These are phyloP conservation scores for Blastobasis adustella DNA, from an alignment of 2,888 invertebrate species.

Conservation along the genomic window DNA sequence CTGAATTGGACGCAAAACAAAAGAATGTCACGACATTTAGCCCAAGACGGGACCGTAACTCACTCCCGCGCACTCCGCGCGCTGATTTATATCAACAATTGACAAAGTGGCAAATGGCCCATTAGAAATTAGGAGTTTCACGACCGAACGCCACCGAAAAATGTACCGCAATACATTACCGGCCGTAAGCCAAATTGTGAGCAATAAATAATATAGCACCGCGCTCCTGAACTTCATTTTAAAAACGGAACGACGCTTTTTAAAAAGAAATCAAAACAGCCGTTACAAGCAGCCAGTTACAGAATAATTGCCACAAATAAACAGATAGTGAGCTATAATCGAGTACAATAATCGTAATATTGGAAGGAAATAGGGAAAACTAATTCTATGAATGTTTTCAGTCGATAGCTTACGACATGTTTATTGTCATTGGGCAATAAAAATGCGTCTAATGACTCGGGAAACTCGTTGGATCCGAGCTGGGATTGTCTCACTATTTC, in stretches of 20 bases:
- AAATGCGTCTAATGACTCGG: constrained; percentile 70
- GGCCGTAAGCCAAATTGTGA: constrained; percentile 63
- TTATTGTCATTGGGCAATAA: constrained; percentile 70
- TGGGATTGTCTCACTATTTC: constrained; percentile 68
- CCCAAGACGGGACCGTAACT: constrained; percentile 58
- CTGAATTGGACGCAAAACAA: constrained; percentile 42
- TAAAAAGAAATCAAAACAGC: background rate
- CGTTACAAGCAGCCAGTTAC: constrained; percentile 1
- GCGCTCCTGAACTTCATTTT: constrained; percentile 12
- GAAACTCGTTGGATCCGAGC: constrained; percentile 49
- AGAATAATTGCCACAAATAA: constrained; percentile 34
- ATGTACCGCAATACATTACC: constrained; percentile 63
- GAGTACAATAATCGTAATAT: constrained; percentile 59
- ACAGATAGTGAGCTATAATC: constrained; percentile 42
- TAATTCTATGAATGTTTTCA: constrained; percentile 70
- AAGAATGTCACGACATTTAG: constrained; percentile 61
- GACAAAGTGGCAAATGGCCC: constrained; percentile 76
- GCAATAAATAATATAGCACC: constrained; percentile 58
- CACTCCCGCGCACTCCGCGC: constrained; percentile 49
- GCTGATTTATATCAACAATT: constrained; percentile 73
- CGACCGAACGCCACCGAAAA: constrained; percentile 51
- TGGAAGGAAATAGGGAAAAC: constrained; percentile 48
- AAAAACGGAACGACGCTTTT: constrained; percentile 2
- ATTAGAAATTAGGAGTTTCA: constrained; percentile 72
- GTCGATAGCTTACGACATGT: constrained; percentile 70